A percentile compares a stretch with the other conserved stretches of the same genome.
phyloP scores from a whole-genome alignment of 2,113 vertebrate species.

The Silurus meridionalis region DNA sequence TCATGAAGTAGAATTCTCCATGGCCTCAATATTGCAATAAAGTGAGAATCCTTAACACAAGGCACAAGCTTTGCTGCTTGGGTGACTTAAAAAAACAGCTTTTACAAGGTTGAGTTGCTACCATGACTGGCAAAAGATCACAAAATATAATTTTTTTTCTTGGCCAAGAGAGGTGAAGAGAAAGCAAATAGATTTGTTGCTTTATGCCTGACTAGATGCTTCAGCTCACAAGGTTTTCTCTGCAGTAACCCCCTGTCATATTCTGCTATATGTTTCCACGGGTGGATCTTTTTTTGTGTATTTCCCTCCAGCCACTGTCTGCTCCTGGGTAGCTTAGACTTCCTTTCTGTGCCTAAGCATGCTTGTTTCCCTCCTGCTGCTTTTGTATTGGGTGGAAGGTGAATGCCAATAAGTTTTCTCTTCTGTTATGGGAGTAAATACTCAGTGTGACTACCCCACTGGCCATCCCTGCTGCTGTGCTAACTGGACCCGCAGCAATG shows the following conservation, averaged over 20 bases:
- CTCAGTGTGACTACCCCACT: conserved; percentile 28
- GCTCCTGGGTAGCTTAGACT: conserved; percentile 7
- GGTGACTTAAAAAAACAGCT: conserved; percentile 39
- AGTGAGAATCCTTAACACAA: conserved; percentile 18
- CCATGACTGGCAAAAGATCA: conserved; percentile 46
- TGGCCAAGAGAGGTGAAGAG: neutral
- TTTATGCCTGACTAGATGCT: conserved; percentile 17
- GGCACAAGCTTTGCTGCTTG: conserved; percentile 27
- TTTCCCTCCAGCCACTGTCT: conserved; percentile 29
- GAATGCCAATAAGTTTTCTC: neutral
- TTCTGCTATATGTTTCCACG: conserved; percentile 13
- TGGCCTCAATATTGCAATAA: conserved; percentile 35
- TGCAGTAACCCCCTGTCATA: conserved; percentile 37
- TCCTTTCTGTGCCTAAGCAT: conserved; percentile 8
- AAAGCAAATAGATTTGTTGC: conserved; percentile 25
- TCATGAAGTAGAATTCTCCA: conserved; percentile 43
- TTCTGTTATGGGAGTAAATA: conserved; percentile 24
- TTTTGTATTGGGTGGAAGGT: conserved; percentile 42
- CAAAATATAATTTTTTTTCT: conserved; percentile 19
- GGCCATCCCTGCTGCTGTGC: conserved; percentile 44
- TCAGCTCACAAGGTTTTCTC: conserved; percentile 13
- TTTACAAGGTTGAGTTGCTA: conserved; percentile 40
- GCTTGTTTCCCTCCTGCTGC: conserved; percentile 42
- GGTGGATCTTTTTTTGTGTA: neutral
- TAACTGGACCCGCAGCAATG: conserved; percentile 33